phyloP scores from a whole-genome alignment of 1,140 invertebrate genomes.

The Drosophila chauvacae region DNA sequence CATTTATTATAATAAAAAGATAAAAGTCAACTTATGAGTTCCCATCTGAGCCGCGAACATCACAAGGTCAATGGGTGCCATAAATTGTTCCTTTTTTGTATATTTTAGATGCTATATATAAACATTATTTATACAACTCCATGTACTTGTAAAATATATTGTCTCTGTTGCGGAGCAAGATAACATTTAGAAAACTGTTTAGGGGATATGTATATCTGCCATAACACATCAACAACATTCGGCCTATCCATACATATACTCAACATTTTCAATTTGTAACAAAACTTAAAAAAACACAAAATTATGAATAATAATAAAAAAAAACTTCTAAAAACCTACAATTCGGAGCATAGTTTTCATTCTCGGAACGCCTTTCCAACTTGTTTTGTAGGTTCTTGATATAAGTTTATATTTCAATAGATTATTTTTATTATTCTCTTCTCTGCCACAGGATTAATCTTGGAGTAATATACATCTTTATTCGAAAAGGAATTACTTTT shows the following conservation, averaged over 20 bases:
- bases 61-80: conserved; percentile 50
- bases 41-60: conserved; percentile 43
- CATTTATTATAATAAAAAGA: conserved; percentile 75
- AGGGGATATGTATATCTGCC: conserved; percentile 54
- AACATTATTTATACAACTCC: conserved; percentile 64
- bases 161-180: conserved; percentile 23
- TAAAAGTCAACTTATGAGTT: conserved; percentile 61
- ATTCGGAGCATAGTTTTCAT: background rate
- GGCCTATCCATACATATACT: conserved; percentile 48
- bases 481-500: background rate
- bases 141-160: conserved; percentile 53
- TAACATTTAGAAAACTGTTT: conserved; percentile 52
- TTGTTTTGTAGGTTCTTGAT: background rate
- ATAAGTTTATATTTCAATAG: background rate
- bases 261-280: conserved; percentile 69
- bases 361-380: background rate
- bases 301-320: conserved; percentile 50
- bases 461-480: background rate
- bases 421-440: background rate
- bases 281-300: conserved; percentile 48
- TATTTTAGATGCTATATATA: conserved; percentile 73
- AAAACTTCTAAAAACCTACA: conserved; percentile 8
- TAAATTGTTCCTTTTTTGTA: conserved; percentile 83
- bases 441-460: too few relatives aligned
- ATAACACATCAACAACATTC: conserved; percentile 44